Base-by-base conservation (phyloP, 2,888 invertebrate genomes). In the Polyommatus iphigenia region DNA sequence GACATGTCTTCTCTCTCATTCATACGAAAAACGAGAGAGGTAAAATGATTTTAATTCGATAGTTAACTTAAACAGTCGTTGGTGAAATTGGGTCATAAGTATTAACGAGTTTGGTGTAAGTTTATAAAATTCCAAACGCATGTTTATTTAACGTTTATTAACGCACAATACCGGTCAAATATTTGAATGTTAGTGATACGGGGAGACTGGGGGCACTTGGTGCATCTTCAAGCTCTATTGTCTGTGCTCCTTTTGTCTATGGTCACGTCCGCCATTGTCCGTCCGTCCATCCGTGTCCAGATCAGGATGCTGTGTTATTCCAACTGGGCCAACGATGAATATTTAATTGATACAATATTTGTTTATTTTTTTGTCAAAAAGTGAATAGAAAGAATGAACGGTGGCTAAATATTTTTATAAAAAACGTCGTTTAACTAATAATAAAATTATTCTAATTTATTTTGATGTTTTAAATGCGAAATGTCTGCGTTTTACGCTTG, bases 231-330 rank as follows among this genome's bases (percentile, higher is more conserved):
- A 75, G 75, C 67, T 76, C 62, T 78, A 79, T 81, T 81, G 83
- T 83, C 80, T 83, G 82, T 78, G 79, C 80, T 82, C 72, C 67
- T 83, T 89, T 93, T 93, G 91, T 93, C 88, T 88, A 81, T 87
- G 90, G 92, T 93, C 93, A 93, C 93, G 93, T 92, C 83, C 86
- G 81, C 82, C 83, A 87, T 89, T 89, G 87, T 87, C 80, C 77
- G 29, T 41, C 24, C 13, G 54, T 41, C 41, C 41, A 10, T 71
- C 77, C 77, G 78, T 36, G 73, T 77, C 71, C 71, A 67, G 78
- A 75, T 80, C 83, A 84, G 90, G 91, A 92, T 91, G 91, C 93
- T 93, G 92, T 93, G 92, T 93, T 93, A 86, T 91, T 91, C 83
- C 92, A 93, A 92, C 92, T 93, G 93, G 91, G 88, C 90, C 85